Evolutionary conservation across 2,113 vertebrate species (phyloP).

Genomic region (Natator depressus): DNA sequence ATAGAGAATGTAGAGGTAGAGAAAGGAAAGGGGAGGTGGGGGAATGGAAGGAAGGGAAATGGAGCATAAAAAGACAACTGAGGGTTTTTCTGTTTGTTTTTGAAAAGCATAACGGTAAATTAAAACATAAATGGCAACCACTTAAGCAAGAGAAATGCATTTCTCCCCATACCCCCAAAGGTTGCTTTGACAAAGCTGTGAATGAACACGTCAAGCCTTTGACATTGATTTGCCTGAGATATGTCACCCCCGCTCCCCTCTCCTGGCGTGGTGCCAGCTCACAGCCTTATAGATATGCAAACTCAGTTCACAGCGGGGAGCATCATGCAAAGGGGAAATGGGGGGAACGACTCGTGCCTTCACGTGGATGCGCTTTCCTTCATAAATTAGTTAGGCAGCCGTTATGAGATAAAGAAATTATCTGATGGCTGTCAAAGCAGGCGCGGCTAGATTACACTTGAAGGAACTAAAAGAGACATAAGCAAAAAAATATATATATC

Average conservation of each 20-base stretch:
- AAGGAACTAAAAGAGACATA: slow-evolving; percentile 37
- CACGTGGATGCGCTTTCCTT: slow-evolving; percentile 48
- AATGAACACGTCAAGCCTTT: slow-evolving; percentile 72
- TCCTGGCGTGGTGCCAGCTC: slow-evolving; percentile 37
- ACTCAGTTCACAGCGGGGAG: slow-evolving; percentile 7
- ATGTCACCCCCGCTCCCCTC: slow-evolving; percentile 39
- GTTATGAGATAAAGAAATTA: slow-evolving; percentile 67
- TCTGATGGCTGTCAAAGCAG: slow-evolving; percentile 46
- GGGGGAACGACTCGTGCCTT: slow-evolving; percentile 26
- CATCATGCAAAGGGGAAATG: not conserved
- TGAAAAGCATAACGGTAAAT: slow-evolving; percentile 64
- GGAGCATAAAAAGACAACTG: slow-evolving; percentile 54
- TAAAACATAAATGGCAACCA: slow-evolving; percentile 70
- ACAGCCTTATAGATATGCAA: not conserved
- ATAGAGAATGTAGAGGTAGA: not conserved
- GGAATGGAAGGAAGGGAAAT: slow-evolving; percentile 24
- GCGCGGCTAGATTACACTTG: slow-evolving; percentile 14
- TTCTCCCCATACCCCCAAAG: not conserved
- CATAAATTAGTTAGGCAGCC: slow-evolving; percentile 63
- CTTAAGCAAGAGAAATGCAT: slow-evolving; percentile 36
- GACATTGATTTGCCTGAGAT: slow-evolving; percentile 65
- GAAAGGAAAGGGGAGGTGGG: not conserved
- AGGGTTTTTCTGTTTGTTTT: slow-evolving; percentile 42
- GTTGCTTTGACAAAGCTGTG: slow-evolving; percentile 31
- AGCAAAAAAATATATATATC: not conserved